A percentile compares a stretch with the other conserved stretches of the same genome.
These are phyloP conservation scores for Lampris incognitus DNA, from an alignment of 2,113 vertebrate species.

Conservation along the genomic window DNA sequence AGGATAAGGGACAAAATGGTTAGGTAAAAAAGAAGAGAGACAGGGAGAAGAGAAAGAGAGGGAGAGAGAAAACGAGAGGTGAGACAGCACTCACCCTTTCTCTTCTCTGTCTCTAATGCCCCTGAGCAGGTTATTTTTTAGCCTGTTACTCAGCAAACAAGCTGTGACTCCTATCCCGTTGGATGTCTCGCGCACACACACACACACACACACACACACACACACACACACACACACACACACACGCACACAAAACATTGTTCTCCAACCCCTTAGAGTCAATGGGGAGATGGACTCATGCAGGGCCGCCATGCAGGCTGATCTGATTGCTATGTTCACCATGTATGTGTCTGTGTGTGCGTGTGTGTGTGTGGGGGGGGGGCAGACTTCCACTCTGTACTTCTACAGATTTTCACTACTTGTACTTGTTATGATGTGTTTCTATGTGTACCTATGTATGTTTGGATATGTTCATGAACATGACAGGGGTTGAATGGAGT, in stretches of 20 bases:
- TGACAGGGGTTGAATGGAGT: constrained; percentile 20
- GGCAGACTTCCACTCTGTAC: constrained; percentile 33
- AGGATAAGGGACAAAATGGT: background rate
- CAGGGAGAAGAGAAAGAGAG: background rate
- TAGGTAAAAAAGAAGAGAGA: background rate
- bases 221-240: background rate
- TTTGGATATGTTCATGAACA: background rate
- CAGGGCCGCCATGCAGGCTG: constrained; percentile 36
- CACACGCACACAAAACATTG: background rate
- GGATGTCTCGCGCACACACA: constrained; percentile 43
- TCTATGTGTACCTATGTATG: constrained; percentile 1
- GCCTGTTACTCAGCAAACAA: constrained; percentile 68
- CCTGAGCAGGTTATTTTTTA: constrained; percentile 73
- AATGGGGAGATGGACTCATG: constrained; percentile 24
- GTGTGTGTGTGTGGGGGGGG: background rate
- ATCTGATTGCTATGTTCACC: constrained; percentile 48
- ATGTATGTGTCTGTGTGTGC: no score
- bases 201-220: constrained; percentile 9
- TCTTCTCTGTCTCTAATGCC: constrained; percentile 47
- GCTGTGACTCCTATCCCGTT: constrained; percentile 48
- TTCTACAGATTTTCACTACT: no score
- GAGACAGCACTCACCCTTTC: constrained; percentile 17
- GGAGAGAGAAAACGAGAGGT: background rate
- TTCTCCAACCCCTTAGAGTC: constrained; percentile 16
- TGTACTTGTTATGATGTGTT: no score